Conservation (phyloP, 1,140 invertebrate species). For the Kradibia gibbosae region DNA sequence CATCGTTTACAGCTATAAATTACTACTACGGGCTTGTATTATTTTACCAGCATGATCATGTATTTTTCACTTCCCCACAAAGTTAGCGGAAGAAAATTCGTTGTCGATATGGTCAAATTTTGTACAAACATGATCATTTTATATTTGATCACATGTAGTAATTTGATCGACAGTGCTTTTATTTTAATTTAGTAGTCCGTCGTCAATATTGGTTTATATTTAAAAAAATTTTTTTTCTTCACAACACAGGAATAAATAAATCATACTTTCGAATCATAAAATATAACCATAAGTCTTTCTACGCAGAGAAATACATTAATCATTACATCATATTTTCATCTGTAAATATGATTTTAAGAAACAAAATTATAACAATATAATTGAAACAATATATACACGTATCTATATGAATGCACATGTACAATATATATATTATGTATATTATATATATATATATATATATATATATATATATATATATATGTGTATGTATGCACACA, state of each 20-base stretch:
- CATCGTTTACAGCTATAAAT: constrained; percentile 45
- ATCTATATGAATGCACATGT: not conserved
- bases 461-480: not conserved
- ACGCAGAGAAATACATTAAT: constrained; percentile 28
- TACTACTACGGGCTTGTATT: constrained; percentile 39
- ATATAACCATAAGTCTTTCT: constrained; percentile 33
- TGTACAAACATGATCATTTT: constrained; percentile 23
- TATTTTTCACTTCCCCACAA: constrained; percentile 24
- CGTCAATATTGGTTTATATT: not conserved
- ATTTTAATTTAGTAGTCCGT: constrained; percentile 20
- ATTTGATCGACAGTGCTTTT: not conserved
- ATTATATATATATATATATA: constrained; percentile 33
- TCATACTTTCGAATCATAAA: constrained; percentile 12
- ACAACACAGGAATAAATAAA: constrained; percentile 37
- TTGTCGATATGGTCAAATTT: constrained; percentile 30
- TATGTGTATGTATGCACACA: not conserved
- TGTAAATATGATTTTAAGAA: constrained; percentile 34
- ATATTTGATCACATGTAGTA: constrained; percentile 21
- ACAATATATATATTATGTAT: constrained; percentile 25
- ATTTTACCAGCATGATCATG: constrained; percentile 22
- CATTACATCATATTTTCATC: constrained; percentile 25
- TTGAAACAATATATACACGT: constrained; percentile 24
- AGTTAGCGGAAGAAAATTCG: constrained; percentile 49
- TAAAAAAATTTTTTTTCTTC: constrained; percentile 33
- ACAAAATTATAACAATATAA: constrained; percentile 19